phyloP scores from a whole-genome alignment of 2,888 invertebrate genomes.

The Elysia crispata region DNA sequence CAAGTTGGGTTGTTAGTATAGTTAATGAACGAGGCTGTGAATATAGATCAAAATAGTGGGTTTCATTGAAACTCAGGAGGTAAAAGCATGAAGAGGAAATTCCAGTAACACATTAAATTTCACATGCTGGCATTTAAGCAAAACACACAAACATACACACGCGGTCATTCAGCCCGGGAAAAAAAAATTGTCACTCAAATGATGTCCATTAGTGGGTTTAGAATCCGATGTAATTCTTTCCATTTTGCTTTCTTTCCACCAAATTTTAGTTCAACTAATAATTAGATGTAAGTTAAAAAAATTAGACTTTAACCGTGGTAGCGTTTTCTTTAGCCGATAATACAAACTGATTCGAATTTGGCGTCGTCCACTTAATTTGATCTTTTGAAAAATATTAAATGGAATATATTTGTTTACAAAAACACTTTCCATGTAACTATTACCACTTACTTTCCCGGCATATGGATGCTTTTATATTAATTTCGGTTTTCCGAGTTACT shows the following conservation, averaged over 20 bases:
- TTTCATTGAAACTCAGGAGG: not conserved
- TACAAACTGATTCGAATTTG: too few relatives aligned
- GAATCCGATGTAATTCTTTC: not conserved
- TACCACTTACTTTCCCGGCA: not conserved
- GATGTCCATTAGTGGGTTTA: too few relatives aligned
- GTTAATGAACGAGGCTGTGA: too few relatives aligned
- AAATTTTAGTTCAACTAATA: not conserved
- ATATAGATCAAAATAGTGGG: too few relatives aligned
- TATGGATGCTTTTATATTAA: not conserved
- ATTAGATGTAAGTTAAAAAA: not conserved
- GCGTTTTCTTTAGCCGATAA: too few relatives aligned
- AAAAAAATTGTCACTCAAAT: not conserved
- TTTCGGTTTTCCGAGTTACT: not conserved
- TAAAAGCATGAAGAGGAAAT: not conserved
- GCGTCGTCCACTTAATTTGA: not conserved
- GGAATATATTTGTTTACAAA: not conserved
- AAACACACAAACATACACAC: not conserved
- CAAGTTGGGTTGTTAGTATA: too few relatives aligned
- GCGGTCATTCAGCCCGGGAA: not conserved
- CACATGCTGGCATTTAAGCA: not conserved
- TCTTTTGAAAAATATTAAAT: not conserved
- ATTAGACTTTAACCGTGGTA: too few relatives aligned
- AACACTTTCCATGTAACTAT: not conserved
- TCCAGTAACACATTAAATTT: not conserved
- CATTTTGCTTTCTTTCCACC: not conserved